These are phyloP conservation scores for Clusia tigrina DNA, from an alignment of 2,888 invertebrate genomes.

Conservation along the genomic window DNA sequence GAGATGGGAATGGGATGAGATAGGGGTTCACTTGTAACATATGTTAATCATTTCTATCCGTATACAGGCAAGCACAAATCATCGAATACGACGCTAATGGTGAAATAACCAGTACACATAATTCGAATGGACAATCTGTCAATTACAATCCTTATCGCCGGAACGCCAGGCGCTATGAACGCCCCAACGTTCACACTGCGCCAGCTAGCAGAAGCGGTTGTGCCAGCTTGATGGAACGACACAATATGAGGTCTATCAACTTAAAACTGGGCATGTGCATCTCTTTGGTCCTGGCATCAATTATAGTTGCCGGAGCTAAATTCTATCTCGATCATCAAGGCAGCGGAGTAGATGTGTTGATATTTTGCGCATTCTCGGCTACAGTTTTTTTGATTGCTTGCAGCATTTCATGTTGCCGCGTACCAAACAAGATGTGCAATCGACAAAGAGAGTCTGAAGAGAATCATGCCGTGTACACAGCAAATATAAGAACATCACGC, in stretches of 20 bases:
- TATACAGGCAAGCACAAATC: no score
- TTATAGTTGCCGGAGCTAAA: slow-evolving; percentile 76
- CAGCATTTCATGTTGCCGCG: slow-evolving; percentile 70
- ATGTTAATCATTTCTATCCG: no score
- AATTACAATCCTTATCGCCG: no score
- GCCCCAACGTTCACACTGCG: slow-evolving; percentile 28
- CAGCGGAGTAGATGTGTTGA: slow-evolving; percentile 69
- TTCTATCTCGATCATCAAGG: slow-evolving; percentile 76
- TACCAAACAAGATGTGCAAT: slow-evolving; percentile 63
- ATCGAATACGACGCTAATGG: no score
- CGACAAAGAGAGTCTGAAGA: no score
- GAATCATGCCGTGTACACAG: slow-evolving; percentile 39
- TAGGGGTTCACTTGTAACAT: no score
- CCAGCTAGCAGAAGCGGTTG: slow-evolving; percentile 66
- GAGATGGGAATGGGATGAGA: no score
- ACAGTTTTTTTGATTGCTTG: slow-evolving; percentile 72
- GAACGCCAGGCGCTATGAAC: no score
- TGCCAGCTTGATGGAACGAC: no score
- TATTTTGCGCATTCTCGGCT: slow-evolving; percentile 72
- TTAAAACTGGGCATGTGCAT: slow-evolving; percentile 77
- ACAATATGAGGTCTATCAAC: no score
- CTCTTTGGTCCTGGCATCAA: slow-evolving; percentile 73
- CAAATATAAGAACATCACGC: slow-evolving; percentile 37
- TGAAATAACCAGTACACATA: no score
- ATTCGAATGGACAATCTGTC: no score